Evolutionary conservation across 2,797 vertebrate species (phyloP), one percentile per base, ranked within the genome.

Genomic region (Danio kyathit): DNA sequence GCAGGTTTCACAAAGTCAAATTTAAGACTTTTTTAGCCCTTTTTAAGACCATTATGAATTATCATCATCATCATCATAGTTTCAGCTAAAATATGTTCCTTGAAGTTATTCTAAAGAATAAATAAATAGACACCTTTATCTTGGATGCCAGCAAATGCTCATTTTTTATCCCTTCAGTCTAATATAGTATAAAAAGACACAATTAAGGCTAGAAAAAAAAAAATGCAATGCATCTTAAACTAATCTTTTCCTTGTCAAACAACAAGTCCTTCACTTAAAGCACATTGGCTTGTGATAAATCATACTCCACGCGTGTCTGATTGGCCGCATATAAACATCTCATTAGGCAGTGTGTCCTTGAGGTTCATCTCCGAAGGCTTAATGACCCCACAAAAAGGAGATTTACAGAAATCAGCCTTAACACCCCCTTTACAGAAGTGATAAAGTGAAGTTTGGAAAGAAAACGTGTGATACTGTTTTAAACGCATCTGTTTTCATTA

Each of bases 261-360:
- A 71, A 8, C 0, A 13, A 46, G 12, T 7, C 17, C 19, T n/a
- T 38, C 10, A 49, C 19, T 12, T n/a, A 49, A 40, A 46, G 13
- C 52, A 38, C 65, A 8, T 17, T 17, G 29, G 41, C 7, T 44
- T 44, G 41, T 59, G 76, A 87, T 79, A 54, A 82, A 80, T 71
- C 29, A 29, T 48, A 44, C 29, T 65, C 66, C 6, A 14, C 48
- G 11, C 17, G 44, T 17, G 75, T 76, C 56, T 51, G 71, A 43
- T 41, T 70, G 71, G 52, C 44, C 61, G 13, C 5, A 11, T 56
- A 60, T 85, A 87, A 85, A 84, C 84, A 85, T 76, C 80, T 87
- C 86, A 79, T 82, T 87, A 85, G 76, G 57, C 77, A 16, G 77
- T 38, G 57, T 29, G 80, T 84, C 77, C 66, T 41, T 16, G 61